Evolutionary conservation across 2,113 vertebrate species (phyloP), one percentile per base, ranked within the genome.

Genomic region (Zosterops pallidus): DNA sequence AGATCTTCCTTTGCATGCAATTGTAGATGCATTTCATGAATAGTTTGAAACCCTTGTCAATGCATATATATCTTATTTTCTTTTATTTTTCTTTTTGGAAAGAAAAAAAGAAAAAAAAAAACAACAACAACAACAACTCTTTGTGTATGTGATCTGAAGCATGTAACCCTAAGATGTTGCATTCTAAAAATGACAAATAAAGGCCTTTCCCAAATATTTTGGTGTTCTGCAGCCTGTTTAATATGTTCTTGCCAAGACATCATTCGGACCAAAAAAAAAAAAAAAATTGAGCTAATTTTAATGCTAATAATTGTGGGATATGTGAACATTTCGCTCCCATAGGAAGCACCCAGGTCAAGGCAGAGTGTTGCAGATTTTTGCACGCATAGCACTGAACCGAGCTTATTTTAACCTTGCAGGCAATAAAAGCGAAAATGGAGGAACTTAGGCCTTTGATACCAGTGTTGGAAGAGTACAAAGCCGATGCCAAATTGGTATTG

Each of bases 381-480:
- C 98, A 95, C 97, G 97, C 98, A 98, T 97, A 98, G 98, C 98
- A 99, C 98, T 99, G 99, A 99, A 99, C 98, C 98, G 93, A 98
- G 98, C 99, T 99, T 99, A 99, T 99, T 99, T 99, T 99, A 98
- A 99, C 99, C 99, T 99, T 99, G 98, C 99, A 99, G 99, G 99
- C 99, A 94, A 99, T 99, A 98, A 99, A 99, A 99, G 98, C 99
- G 99, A 99, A 99, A 99, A 99, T 99, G 99, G 99, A 99, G 98
- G 99, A 99, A 98, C 98, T 99, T 99, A 99, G 99, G 98, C 99
- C 99, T 98, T 99, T 99, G 98, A 99, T 99, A 97, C 99, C 99
- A 97, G 99, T 99, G 98, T 99, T 99, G 99, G 99, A 99, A 98
- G 99, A 99, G 98, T 99, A 99, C 99, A 99, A 99, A 97, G 99